Percentiles rank a stretch among this genome's conserved stretches.
phyloP scores from a whole-genome alignment of 35 echinoderm and acorn worm species.

The Apostichopus californicus region DNA sequence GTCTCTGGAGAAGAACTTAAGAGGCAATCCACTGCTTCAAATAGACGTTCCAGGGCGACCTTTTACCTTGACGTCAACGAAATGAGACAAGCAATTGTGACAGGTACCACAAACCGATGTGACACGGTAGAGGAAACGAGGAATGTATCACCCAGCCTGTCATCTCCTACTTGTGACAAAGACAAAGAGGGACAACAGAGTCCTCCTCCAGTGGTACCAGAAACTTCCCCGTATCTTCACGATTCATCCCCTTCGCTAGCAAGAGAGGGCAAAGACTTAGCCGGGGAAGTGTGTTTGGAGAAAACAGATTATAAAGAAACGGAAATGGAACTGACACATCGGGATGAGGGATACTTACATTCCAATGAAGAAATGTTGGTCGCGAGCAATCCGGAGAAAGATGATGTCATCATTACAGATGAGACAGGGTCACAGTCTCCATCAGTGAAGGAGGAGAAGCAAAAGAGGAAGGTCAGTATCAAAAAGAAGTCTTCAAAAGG shows the following conservation, averaged over 20 bases:
- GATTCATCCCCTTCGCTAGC: not conserved
- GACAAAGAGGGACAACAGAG: not conserved
- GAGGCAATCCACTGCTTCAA: not conserved
- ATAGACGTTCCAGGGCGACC: constrained; percentile 3
- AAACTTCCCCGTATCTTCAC: not conserved
- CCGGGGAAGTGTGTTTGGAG: not conserved
- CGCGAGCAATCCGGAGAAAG: not conserved
- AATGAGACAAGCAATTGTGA: not conserved
- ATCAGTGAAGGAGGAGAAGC: not conserved
- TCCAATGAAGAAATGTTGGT: not conserved
- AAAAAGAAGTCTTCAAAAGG: constrained; percentile 27
- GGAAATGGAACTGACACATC: constrained; percentile 34
- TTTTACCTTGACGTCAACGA: constrained; percentile 12
- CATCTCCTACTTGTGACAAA: not conserved
- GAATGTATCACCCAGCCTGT: not conserved
- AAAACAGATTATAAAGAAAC: constrained; percentile 20
- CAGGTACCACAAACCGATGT: not conserved
- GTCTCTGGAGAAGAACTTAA: not conserved
- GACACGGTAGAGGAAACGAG: not conserved
- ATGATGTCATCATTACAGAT: not conserved
- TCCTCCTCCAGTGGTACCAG: not conserved
- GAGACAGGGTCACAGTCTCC: not conserved
- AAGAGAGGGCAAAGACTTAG: not conserved
- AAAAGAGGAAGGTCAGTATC: constrained; percentile 6
- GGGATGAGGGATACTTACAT: not conserved